Evolutionary conservation across 2,113 vertebrate species (phyloP).

Genomic region (Equus quagga): DNA sequence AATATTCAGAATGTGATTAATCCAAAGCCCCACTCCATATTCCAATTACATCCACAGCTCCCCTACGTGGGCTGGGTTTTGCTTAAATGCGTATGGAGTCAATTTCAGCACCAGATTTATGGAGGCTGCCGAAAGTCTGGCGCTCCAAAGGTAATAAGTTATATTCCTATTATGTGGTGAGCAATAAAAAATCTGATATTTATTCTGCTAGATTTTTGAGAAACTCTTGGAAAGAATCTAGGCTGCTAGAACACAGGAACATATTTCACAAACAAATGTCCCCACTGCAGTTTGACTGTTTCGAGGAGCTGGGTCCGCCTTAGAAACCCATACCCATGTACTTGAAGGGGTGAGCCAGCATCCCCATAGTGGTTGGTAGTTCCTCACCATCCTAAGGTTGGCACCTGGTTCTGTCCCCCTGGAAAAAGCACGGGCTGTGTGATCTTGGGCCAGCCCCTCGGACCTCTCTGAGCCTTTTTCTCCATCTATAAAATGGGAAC

Average conservation of each 20-base stretch:
- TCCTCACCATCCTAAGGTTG: neutral
- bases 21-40: neutral
- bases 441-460: neutral
- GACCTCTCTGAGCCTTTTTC: neutral
- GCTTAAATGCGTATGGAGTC: constrained; percentile 69
- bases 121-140: constrained; percentile 35
- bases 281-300: rapidly evolving
- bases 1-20: constrained; percentile 71
- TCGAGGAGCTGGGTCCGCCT: neutral
- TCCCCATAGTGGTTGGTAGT: neutral
- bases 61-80: neutral
- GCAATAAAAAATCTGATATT: constrained; percentile 74
- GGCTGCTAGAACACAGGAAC: neutral
- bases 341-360: neutral
- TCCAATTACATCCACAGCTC: constrained; percentile 37
- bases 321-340: neutral
- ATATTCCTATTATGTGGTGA: constrained; percentile 64
- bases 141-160: neutral
- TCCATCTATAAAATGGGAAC: neutral
- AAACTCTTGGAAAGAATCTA: neutral
- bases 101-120: constrained; percentile 68
- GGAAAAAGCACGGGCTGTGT: neutral
- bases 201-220: constrained; percentile 64
- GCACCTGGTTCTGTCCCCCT: neutral
- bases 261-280: neutral